These are phyloP conservation scores for Euspilapteryx auroguttella DNA, from an alignment of 2,888 invertebrate species.

Conservation along the genomic window DNA sequence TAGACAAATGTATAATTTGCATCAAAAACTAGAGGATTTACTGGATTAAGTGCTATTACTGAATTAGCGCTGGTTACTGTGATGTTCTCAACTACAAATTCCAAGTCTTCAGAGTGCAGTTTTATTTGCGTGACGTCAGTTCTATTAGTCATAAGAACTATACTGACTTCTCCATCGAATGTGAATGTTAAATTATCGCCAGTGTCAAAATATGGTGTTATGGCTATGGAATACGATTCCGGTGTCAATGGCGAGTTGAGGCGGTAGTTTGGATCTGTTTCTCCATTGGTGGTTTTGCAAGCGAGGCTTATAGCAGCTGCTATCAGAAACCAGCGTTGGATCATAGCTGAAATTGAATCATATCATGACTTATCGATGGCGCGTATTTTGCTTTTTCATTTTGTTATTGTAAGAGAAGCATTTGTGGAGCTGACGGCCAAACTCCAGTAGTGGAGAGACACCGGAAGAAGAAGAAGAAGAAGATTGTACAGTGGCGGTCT, in stretches of 20 bases:
- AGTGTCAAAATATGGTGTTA: slow-evolving; percentile 55
- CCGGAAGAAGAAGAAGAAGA: no score
- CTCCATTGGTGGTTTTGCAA: slow-evolving; percentile 7
- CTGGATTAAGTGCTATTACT: slow-evolving; percentile 13
- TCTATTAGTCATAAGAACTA: slow-evolving; percentile 23
- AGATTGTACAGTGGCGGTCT: no score
- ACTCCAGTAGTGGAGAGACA: no score
- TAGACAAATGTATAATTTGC: slow-evolving; percentile 43
- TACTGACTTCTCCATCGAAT: slow-evolving; percentile 47
- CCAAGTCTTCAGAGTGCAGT: slow-evolving; percentile 34
- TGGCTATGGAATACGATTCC: slow-evolving; percentile 45
- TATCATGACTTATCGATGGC: slow-evolving; percentile 2
- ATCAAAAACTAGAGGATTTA: slow-evolving; percentile 25
- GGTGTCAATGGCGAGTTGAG: slow-evolving; percentile 47
- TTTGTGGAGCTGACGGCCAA: no score
- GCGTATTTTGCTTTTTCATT: neutral
- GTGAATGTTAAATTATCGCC: slow-evolving; percentile 31
- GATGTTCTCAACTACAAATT: slow-evolving; percentile 19
- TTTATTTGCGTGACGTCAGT: slow-evolving; percentile 27
- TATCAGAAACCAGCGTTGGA: slow-evolving; percentile 7
- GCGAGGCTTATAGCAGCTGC: slow-evolving; percentile 12
- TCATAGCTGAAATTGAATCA: slow-evolving; percentile 26
- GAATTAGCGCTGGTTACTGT: slow-evolving; percentile 15
- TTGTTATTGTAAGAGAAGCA: no score
- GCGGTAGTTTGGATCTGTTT: slow-evolving; percentile 30